phyloP scores from a whole-genome alignment of 2,888 invertebrate species.

The Cremastobaeus sp. region DNA sequence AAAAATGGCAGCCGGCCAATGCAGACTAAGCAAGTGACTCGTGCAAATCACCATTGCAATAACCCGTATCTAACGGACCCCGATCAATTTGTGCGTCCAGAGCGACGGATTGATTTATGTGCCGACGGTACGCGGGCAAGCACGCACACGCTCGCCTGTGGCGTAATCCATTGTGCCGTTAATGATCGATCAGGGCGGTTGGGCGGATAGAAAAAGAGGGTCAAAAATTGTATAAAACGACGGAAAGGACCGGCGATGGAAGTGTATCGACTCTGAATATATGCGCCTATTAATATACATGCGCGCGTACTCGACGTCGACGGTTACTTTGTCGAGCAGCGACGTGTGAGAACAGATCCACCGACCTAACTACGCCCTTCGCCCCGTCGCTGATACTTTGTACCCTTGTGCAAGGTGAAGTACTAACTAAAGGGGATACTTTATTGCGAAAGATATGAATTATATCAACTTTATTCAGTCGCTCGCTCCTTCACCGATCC shows the following conservation, averaged over 20 bases:
- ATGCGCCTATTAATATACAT: constrained; percentile 70
- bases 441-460: constrained; percentile 67
- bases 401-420: constrained; percentile 73
- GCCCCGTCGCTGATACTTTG: constrained; percentile 68
- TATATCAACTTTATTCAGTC: no score
- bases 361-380: constrained; percentile 57
- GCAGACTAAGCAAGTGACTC: constrained; percentile 24
- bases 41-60: constrained; percentile 30
- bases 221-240: constrained; percentile 56
- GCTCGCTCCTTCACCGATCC: no score
- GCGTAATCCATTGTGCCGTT: constrained; percentile 47
- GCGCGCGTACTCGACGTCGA: constrained; percentile 65
- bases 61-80: constrained; percentile 2
- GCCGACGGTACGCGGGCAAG: background rate
- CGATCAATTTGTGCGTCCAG: constrained; percentile 21
- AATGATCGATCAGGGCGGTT: constrained; percentile 58
- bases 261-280: constrained; percentile 51
- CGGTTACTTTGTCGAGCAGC: constrained; percentile 75
- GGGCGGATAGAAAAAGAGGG: constrained; percentile 49
- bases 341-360: constrained; percentile 73
- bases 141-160: constrained; percentile 2
- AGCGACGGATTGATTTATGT: constrained; percentile 18
- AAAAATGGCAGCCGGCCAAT: constrained; percentile 50
- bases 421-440: constrained; percentile 75
- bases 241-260: constrained; percentile 44